A percentile compares a stretch with the other conserved stretches of the same genome.
Conservation (phyloP, 2,888 invertebrate genomes). For the Ichneumoninae sp. region DNA sequence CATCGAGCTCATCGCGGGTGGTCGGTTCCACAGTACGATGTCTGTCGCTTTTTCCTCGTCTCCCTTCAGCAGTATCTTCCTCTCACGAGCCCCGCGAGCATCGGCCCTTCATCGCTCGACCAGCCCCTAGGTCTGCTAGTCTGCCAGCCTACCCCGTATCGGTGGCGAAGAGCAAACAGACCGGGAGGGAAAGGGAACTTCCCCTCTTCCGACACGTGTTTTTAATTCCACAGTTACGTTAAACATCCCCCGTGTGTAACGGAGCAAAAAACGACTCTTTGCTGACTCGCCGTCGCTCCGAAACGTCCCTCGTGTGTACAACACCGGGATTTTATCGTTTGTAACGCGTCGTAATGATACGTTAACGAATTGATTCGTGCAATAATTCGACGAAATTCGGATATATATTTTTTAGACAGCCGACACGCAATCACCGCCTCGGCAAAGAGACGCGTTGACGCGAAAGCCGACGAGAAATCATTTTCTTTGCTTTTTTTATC, state of each 20-base stretch:
- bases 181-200: not conserved
- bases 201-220: conserved; percentile 61
- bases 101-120: conserved; percentile 44
- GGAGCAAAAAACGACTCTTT: conserved; percentile 41
- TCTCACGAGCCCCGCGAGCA: conserved; percentile 1
- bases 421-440: conserved; percentile 61
- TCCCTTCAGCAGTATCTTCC: conserved; percentile 29
- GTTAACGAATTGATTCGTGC: conserved; percentile 15
- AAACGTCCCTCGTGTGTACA: not conserved
- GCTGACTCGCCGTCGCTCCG: conserved; percentile 11
- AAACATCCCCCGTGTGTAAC: conserved; percentile 63
- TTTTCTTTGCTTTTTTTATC: conserved; percentile 56
- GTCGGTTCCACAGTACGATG: conserved; percentile 44
- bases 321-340: conserved; percentile 2
- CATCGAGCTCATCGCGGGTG: conserved; percentile 66
- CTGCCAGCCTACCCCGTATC: conserved; percentile 18
- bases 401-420: conserved; percentile 7
- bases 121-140: conserved; percentile 27
- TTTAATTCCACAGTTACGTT: conserved; percentile 67
- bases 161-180: conserved; percentile 48
- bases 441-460: conserved; percentile 63
- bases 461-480: conserved; percentile 46
- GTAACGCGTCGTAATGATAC: conserved; percentile 6
- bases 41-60: conserved; percentile 42
- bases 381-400: conserved; percentile 19